Evolutionary conservation across 2,113 vertebrate genomes (phyloP).

Genomic region (Triplophysa tibetana): DNA sequence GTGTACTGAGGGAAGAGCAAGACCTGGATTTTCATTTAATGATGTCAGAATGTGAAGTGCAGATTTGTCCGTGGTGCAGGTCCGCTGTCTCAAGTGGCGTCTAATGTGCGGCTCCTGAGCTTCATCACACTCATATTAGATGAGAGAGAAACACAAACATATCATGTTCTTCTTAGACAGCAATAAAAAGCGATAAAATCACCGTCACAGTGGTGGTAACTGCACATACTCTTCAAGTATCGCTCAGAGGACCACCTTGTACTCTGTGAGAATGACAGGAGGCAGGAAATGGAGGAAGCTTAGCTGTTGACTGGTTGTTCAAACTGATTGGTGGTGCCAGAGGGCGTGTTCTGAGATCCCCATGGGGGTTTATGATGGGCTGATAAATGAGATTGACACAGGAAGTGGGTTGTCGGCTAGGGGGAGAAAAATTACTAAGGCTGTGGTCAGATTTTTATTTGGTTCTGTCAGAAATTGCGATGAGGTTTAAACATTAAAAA

Average conservation of each 20-base stretch:
- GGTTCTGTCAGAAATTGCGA: background rate
- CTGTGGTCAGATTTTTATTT: background rate
- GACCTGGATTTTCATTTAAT: conserved; percentile 27
- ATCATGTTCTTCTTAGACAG: background rate
- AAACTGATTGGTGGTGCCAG: conserved; percentile 42
- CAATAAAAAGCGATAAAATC: conserved; percentile 14
- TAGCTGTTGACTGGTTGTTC: conserved; percentile 39
- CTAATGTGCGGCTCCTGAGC: conserved; percentile 1
- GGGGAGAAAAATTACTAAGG: background rate
- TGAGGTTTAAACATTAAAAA: conserved; percentile 9
- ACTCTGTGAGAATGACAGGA: conserved; percentile 32
- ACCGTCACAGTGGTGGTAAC: background rate
- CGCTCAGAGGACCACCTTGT: background rate
- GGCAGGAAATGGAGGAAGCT: conserved; percentile 46
- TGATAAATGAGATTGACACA: conserved; percentile 54
- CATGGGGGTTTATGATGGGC: conserved; percentile 50
- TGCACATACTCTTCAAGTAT: background rate
- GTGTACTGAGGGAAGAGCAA: conserved; percentile 8
- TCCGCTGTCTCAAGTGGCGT: background rate
- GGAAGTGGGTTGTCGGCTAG: conserved; percentile 29
- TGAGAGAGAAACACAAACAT: background rate
- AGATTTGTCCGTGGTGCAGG: background rate
- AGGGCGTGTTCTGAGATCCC: conserved; percentile 38
- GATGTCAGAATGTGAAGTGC: conserved; percentile 23
- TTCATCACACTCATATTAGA: conserved; percentile 19